Conservation (phyloP, 2,888 invertebrate species). For the Oligia fasciuncula region DNA sequence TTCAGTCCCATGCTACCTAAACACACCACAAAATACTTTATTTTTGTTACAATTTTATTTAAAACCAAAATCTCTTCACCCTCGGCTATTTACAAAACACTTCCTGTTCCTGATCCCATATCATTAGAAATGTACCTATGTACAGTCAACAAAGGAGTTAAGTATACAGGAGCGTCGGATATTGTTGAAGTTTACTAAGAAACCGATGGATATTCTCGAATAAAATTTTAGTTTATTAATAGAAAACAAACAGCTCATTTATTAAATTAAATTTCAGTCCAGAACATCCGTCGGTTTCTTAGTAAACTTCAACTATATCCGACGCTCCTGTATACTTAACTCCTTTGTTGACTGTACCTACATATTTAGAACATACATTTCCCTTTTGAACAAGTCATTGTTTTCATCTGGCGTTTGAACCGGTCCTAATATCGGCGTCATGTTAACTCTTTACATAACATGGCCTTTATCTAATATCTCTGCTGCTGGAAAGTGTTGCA, state of each 20-base stretch:
- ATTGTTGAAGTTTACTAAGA: no score
- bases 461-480: conserved; percentile 30
- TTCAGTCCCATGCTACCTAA: not conserved
- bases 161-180: no score
- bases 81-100: not conserved
- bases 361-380: not conserved
- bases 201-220: no score
- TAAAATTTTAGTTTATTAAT: no score
- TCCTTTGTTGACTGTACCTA: no score
- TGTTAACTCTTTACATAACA: conserved; percentile 14
- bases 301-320: no score
- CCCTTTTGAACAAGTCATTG: conserved; percentile 14
- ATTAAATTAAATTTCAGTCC: no score
- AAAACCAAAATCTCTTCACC: not conserved
- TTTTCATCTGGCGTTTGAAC: conserved; percentile 9
- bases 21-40: not conserved
- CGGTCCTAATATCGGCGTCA: conserved; percentile 8
- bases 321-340: no score
- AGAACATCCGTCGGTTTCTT: no score
- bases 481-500: conserved; percentile 6
- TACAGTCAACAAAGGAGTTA: no score
- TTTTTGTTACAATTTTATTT: not conserved
- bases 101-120: not conserved
- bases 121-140: not conserved
- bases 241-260: no score